These are phyloP conservation scores for Caenorhabditis doughertyi DNA, from an alignment of 2,888 invertebrate species.

Conservation along the genomic window DNA sequence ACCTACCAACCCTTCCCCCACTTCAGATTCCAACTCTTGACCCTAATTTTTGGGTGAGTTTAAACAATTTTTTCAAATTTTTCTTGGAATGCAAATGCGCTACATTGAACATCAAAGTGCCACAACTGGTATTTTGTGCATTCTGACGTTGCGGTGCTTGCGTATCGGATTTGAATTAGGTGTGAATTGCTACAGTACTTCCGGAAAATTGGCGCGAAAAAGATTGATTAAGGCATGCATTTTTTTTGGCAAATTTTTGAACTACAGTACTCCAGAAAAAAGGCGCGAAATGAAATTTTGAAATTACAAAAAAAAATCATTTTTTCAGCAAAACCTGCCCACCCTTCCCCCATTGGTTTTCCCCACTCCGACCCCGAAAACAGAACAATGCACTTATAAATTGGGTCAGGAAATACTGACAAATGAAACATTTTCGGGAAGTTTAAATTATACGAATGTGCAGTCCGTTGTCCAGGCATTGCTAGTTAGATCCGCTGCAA, in stretches of 20 bases:
- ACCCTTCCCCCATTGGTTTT: slow-evolving; percentile 50
- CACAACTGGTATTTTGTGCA: too few species aligned
- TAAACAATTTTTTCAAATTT: neutral
- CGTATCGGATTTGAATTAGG: too few species aligned
- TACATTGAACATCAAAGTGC: too few species aligned
- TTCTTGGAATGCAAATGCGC: too few species aligned
- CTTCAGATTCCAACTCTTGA: slow-evolving; percentile 43
- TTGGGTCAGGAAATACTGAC: slow-evolving; percentile 33
- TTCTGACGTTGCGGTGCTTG: too few species aligned
- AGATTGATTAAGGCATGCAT: too few species aligned
- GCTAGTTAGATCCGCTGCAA: neutral
- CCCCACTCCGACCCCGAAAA: slow-evolving; percentile 38
- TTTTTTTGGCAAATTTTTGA: too few species aligned
- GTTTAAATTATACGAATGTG: slow-evolving; percentile 52
- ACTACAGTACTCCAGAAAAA: too few species aligned
- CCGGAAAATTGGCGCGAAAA: too few species aligned
- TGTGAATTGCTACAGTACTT: too few species aligned
- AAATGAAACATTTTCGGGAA: slow-evolving; percentile 26
- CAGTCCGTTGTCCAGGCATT: slow-evolving; percentile 14
- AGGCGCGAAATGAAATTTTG: too few species aligned
- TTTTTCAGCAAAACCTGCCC: slow-evolving; percentile 54
- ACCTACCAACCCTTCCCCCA: slow-evolving; percentile 33
- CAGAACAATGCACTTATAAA: slow-evolving; percentile 45
- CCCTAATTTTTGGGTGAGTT: slow-evolving; percentile 28
- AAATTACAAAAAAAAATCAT: neutral